Evolutionary conservation across 2,888 invertebrate genomes (phyloP), one percentile per base, ranked within the genome.

Genomic region (Heteromyza rotundicornis): DNA sequence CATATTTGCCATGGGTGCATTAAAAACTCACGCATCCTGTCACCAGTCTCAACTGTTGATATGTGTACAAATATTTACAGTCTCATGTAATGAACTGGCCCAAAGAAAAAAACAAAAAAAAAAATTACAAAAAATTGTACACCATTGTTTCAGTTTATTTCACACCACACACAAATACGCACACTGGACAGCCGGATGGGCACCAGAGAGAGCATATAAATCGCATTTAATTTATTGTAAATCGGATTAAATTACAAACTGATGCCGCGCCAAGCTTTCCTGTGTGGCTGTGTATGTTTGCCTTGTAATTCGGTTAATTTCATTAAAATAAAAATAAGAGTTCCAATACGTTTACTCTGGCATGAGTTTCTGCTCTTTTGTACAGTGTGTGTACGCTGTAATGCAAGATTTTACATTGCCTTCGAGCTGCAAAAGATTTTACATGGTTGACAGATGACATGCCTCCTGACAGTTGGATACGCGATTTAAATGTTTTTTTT

Each of bases 161-260:
- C n/a, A n/a, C n/a, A n/a, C n/a, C n/a, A n/a, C n/a, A n/a, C n/a
- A n/a, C n/a, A n/a, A n/a, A n/a, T n/a, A n/a, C n/a, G n/a, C n/a
- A n/a, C 47, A 47, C 19, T 20, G 19, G 19, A 5, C 5, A 17
- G 47, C 75, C 75, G 74, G 75, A 76, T 76, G 70, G 73, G 73
- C 74, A n/a, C n/a, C n/a, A n/a, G n/a, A n/a, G n/a, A n/a, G 71
- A 68, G 73, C 75, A 70, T 69, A 76, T 77, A 77, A 77, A 77
- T 77, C 76, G 77, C 72, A 76, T 77, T 77, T 77, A 76, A 79
- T 79, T 79, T 79, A 79, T 79, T 78, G 75, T 74, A 74, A 77
- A 79, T 76, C 79, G 77, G 78, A 79, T 79, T 79, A 78, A 76
- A 73, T 79, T 79, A 78, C 79, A 73, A 76, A 76, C 73, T 70